Evolutionary conservation across 2,888 invertebrate species (phyloP).

Genomic region (Nudaria mundana): DNA sequence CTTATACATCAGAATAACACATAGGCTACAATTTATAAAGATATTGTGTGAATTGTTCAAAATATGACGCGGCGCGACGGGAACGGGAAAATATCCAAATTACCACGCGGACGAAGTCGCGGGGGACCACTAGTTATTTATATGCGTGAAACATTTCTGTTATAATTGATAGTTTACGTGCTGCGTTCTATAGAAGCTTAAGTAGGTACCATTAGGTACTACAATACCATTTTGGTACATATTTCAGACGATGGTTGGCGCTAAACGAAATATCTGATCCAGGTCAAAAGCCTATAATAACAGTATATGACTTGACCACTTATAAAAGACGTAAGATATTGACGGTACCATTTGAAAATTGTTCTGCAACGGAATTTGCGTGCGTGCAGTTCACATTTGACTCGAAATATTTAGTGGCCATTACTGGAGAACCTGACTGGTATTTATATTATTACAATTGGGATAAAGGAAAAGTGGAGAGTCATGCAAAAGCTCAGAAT

Average conservation of each 20-base stretch:
- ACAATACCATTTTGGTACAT: slow-evolving; percentile 1
- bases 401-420: slow-evolving; percentile 88
- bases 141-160: background rate
- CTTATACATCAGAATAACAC: no score
- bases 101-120: no score
- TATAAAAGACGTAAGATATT: slow-evolving; percentile 85
- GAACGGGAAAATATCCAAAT: no score
- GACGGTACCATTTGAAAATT: slow-evolving; percentile 83
- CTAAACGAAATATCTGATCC: slow-evolving; percentile 81
- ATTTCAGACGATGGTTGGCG: slow-evolving; percentile 83
- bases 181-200: background rate
- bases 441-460: slow-evolving; percentile 89
- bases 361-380: slow-evolving; percentile 83
- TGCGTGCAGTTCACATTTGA: slow-evolving; percentile 90
- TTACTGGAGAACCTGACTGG: slow-evolving; percentile 93
- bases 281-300: slow-evolving; percentile 84
- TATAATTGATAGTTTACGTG: slow-evolving; percentile 2
- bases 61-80: no score
- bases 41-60: no score
- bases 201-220: no score
- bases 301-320: slow-evolving; percentile 86
- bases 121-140: background rate
- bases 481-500: slow-evolving; percentile 86
- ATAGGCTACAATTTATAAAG: no score
- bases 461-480: slow-evolving; percentile 91